phyloP scores from a whole-genome alignment of 2,797 vertebrate genomes.

The Hephaestus fuliginosus region DNA sequence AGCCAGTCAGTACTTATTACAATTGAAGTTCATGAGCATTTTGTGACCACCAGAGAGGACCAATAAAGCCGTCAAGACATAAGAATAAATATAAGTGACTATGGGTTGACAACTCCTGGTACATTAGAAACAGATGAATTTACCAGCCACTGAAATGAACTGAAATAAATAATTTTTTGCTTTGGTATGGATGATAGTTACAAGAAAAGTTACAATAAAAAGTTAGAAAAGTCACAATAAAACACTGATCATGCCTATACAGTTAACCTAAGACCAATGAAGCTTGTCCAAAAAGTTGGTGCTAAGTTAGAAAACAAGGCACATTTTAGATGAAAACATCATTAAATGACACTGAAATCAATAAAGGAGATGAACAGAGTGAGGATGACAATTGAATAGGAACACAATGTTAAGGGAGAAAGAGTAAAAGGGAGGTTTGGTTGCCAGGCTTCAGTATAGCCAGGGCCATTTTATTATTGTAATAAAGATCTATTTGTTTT shows the following conservation, averaged over 20 bases:
- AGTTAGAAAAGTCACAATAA: background rate
- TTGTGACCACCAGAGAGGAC: conserved; percentile 2
- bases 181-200: background rate
- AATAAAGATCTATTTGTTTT: background rate
- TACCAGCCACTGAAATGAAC: too few species aligned
- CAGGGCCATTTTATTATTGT: background rate
- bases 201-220: background rate
- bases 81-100: background rate
- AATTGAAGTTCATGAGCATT: background rate
- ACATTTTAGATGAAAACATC: background rate
- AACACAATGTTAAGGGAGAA: background rate
- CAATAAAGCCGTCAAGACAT: conserved; percentile 16
- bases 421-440: background rate
- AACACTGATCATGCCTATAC: background rate
- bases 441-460: background rate
- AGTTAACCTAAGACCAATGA: background rate
- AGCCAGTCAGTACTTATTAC: conserved; percentile 7
- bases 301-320: too few species aligned
- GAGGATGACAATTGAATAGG: background rate
- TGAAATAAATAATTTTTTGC: background rate
- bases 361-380: background rate
- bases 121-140: conserved; percentile 23
- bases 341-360: background rate
- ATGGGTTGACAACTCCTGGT: background rate
- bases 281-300: background rate